Conservation (phyloP, 1,140 invertebrate genomes). For the Trigoniulus corallinus region DNA sequence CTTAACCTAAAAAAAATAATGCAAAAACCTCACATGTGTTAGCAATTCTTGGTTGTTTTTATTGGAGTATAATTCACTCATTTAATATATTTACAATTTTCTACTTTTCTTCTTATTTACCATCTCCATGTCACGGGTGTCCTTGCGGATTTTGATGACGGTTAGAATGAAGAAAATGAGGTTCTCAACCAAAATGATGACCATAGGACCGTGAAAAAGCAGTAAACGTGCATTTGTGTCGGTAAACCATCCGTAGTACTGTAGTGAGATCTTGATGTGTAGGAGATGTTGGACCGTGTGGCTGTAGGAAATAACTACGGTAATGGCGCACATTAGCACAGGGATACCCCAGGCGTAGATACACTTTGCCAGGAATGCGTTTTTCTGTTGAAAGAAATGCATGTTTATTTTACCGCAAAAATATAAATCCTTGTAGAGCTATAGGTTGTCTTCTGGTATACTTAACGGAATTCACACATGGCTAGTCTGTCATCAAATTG, state of each 20-base stretch:
- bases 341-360: conserved; percentile 24
- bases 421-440: too few species aligned
- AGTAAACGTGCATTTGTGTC: conserved; percentile 21
- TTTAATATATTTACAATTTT: conserved; percentile 5
- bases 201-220: conserved; percentile 25
- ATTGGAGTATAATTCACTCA: too few species aligned
- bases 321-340: conserved; percentile 15
- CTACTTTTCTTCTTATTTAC: conserved; percentile 6
- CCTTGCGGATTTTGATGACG: conserved; percentile 20
- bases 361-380: conserved; percentile 10
- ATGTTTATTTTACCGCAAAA: too few species aligned
- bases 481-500: too few species aligned
- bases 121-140: not conserved
- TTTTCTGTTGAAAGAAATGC: not conserved
- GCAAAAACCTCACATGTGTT: too few species aligned
- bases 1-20: not conserved
- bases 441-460: too few species aligned
- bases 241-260: conserved; percentile 28
- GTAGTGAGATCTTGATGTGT: conserved; percentile 1
- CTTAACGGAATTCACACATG: too few species aligned
- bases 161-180: conserved; percentile 23
- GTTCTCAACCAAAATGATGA: conserved; percentile 24
- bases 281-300: conserved; percentile 14
- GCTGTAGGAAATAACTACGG: conserved; percentile 17
- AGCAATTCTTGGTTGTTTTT: too few species aligned